phyloP scores from a whole-genome alignment of 2,888 invertebrate genomes.

The Salpingus planirostris region DNA sequence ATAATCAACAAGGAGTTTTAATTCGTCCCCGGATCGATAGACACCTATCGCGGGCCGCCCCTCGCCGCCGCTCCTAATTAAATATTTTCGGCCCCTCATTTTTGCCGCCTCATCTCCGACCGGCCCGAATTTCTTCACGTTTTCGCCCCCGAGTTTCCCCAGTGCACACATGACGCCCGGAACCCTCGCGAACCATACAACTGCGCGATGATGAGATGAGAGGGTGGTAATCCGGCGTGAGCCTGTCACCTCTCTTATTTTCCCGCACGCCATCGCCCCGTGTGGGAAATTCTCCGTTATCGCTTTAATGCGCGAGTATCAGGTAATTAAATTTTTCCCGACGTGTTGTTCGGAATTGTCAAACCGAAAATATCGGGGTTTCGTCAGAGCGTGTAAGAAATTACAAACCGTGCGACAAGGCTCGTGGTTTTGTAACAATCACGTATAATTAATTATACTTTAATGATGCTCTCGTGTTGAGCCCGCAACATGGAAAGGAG shows the following conservation, averaged over 20 bases:
- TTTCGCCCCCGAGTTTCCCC: too few species aligned
- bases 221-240: constrained; percentile 32
- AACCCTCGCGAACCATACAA: background rate
- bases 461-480: constrained; percentile 27
- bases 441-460: constrained; percentile 32
- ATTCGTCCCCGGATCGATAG: constrained; percentile 37
- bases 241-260: constrained; percentile 24
- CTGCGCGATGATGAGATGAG: constrained; percentile 27
- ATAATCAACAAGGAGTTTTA: constrained; percentile 38
- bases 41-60: too few species aligned
- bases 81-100: too few species aligned
- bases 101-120: too few species aligned
- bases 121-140: too few species aligned
- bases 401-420: constrained; percentile 29
- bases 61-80: too few species aligned
- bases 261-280: constrained; percentile 12
- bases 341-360: constrained; percentile 19
- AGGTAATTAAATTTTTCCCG: constrained; percentile 8
- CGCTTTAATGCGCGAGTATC: too few species aligned
- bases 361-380: constrained; percentile 7
- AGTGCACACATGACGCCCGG: background rate
- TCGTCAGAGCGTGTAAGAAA: constrained; percentile 22
- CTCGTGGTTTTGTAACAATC: constrained; percentile 31
- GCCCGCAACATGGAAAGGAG: constrained; percentile 11
- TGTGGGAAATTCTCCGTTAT: too few species aligned